Evolutionary conservation across 2,113 vertebrate species (phyloP), one percentile per base, ranked within the genome.

Genomic region (Plecotus auritus): DNA sequence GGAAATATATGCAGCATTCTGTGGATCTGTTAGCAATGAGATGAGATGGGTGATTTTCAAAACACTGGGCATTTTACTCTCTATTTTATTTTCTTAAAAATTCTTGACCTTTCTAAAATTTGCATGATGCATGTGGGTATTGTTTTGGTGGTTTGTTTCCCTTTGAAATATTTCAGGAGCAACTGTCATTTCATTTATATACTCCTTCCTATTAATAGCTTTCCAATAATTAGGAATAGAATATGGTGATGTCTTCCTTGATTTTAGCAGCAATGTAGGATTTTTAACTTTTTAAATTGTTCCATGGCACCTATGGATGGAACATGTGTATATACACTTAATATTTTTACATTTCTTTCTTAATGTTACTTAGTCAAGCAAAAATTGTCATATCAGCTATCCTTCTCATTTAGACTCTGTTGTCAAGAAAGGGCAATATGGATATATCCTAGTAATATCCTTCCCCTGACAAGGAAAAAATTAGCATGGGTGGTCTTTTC

Each of bases 61-160:
- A 77, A 61, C 28, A 59, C 7, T 49, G 23, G 35, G 37, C 2
- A 86, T 69, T 88, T 92, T 64, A 45, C 4, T 42, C 7, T 67
- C 11, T 92, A n/a, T 82, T 96, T 81, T 92, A 91, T 35, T 51
- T 66, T 91, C 45, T 92, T 95, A 51, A 93, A 91, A 96, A 94
- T 45, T 20, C n/a, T 70, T 89, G 78, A 93, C 69, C 64, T 96
- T 91, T 96, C 73, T 83, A 59, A 93, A 90, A 69, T 90, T 72
- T 67, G 4, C 83, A 35, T 85, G 61, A 77, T 78, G 2, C 22
- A 47, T 26, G 2, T 73, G 28, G 47, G 13, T 54, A 5, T 69
- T 95, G 47, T 81, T 88, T 92, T 87, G 54, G 66, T 64, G 35
- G 16, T 85, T 85, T 92, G n/a, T 72, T 93, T 88, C 7, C 37